These are phyloP conservation scores for Cololabis saira DNA, from an alignment of 2,113 vertebrate species.

Conservation along the genomic window DNA sequence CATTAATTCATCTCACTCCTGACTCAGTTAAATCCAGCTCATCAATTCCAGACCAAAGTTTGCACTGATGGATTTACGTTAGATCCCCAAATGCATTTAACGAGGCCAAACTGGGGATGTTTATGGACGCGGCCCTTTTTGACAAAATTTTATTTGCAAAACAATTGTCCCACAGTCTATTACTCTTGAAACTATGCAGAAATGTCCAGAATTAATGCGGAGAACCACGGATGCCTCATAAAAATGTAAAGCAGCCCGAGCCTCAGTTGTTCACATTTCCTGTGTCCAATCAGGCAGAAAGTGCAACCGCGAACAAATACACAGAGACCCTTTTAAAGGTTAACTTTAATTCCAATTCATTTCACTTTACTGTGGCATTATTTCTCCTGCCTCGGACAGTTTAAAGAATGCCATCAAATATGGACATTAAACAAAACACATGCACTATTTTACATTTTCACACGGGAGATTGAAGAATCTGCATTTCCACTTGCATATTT, in stretches of 20 bases:
- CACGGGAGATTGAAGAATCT: not conserved
- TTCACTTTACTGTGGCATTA: conserved; percentile 18
- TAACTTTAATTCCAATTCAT: conserved; percentile 3
- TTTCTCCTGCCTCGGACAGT: not conserved
- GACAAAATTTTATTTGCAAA: not conserved
- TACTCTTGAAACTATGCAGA: not conserved
- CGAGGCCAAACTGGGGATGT: not conserved
- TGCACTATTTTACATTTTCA: not conserved
- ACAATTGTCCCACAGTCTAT: not conserved
- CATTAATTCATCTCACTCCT: not conserved
- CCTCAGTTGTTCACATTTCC: conserved; percentile 4
- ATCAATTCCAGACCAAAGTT: not conserved
- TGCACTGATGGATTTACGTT: not conserved
- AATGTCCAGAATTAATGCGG: not conserved
- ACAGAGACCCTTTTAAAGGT: conserved; percentile 4
- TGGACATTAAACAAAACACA: conserved; percentile 6
- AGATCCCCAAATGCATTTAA: not conserved
- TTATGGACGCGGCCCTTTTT: not conserved
- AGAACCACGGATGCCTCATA: not conserved
- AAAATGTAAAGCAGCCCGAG: not conserved
- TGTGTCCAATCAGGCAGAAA: not conserved
- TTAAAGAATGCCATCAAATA: not conserved
- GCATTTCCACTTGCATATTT: conserved; percentile 3
- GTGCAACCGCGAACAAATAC: not conserved
- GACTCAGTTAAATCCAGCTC: not conserved